Conservation (phyloP, 2,888 invertebrate genomes). For the Aphodius granarius region DNA sequence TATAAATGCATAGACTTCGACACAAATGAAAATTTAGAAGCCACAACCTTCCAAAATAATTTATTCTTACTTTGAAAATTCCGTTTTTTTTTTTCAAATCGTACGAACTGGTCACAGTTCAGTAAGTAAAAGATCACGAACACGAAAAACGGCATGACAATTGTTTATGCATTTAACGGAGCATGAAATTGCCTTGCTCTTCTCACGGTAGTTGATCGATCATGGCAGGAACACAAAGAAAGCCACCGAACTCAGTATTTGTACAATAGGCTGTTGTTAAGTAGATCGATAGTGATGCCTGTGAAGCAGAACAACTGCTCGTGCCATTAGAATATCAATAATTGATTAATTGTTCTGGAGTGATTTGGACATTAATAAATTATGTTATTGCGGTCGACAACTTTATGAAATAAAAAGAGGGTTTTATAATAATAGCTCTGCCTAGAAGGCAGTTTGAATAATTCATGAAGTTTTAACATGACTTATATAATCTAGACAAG, state of each 20-base stretch:
- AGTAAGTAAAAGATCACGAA: background rate
- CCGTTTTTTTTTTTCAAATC: background rate
- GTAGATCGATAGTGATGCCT: background rate
- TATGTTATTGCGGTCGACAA: too few species aligned
- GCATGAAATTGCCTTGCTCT: background rate
- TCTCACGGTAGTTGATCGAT: background rate
- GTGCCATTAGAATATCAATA: background rate
- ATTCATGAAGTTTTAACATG: too few species aligned
- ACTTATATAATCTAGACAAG: too few species aligned
- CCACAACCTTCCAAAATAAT: background rate
- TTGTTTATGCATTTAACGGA: slow-evolving; percentile 10
- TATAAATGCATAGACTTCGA: background rate
- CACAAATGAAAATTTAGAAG: background rate
- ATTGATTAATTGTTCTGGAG: too few species aligned
- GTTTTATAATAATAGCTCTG: too few species aligned
- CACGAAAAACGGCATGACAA: background rate
- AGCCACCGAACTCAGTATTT: background rate
- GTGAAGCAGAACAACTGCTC: background rate
- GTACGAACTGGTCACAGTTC: background rate
- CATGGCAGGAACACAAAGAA: background rate
- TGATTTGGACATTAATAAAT: too few species aligned
- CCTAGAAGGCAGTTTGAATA: too few species aligned
- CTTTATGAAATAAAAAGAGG: too few species aligned
- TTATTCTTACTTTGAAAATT: background rate
- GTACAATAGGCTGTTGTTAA: background rate